Percentiles rank a stretch among this genome's conserved stretches.
These are phyloP conservation scores for Heliocidaris erythrogramma DNA, from an alignment of 35 echinoderm and acorn worm genomes.

Conservation along the genomic window DNA sequence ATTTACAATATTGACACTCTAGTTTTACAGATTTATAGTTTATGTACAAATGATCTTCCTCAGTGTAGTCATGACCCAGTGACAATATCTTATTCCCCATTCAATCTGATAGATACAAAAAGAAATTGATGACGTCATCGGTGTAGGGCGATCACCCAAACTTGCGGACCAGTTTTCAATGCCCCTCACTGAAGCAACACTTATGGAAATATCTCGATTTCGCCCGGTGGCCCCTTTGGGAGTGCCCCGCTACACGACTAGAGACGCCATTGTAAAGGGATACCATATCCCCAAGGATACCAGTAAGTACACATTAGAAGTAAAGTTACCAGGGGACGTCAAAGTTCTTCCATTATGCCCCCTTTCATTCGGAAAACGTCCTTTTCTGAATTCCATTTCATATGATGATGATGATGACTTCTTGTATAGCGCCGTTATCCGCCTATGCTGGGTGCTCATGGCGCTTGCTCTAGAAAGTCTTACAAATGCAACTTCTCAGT, in stretches of 20 bases:
- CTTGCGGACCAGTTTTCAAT: not conserved
- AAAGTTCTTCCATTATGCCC: too few relatives aligned
- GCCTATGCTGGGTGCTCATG: too few relatives aligned
- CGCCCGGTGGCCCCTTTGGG: not conserved
- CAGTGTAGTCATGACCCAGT: not conserved
- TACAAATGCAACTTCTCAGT: too few relatives aligned
- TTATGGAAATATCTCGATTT: constrained; percentile 48
- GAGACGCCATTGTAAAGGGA: not conserved
- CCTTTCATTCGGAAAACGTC: too few relatives aligned
- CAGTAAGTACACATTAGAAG: too few relatives aligned
- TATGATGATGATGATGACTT: too few relatives aligned
- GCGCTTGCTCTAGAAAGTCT: too few relatives aligned
- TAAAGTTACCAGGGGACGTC: too few relatives aligned
- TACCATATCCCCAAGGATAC: not conserved
- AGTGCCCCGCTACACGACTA: not conserved
- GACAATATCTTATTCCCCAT: not conserved
- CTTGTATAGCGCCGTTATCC: too few relatives aligned
- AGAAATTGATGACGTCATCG: constrained; percentile 39
- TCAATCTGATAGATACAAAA: constrained; percentile 23
- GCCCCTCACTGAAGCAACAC: constrained; percentile 43
- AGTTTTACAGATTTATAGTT: not conserved
- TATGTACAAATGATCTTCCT: not conserved
- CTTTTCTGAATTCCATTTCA: too few relatives aligned
- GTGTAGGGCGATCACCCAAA: constrained; percentile 17
- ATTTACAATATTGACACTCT: not conserved